These are phyloP conservation scores for Artemisiospiza belli DNA, from an alignment of 2,113 vertebrate species.

Conservation along the genomic window DNA sequence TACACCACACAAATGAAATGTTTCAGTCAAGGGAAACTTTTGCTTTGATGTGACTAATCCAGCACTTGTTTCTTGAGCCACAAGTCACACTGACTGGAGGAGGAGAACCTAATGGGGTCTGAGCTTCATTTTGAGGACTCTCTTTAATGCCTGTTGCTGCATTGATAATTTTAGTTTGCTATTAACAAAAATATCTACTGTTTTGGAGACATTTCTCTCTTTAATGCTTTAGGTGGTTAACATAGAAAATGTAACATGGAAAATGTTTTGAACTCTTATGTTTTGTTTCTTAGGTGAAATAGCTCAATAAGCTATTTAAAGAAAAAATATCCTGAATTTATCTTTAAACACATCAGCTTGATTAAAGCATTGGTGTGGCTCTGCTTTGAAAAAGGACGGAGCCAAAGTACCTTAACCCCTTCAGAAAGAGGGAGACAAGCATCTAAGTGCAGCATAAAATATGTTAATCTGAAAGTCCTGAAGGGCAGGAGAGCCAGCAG, in stretches of 20 bases:
- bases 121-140: constrained; percentile 15
- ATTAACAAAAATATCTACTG: neutral
- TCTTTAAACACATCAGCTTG: constrained; percentile 6
- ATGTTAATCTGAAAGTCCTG: neutral
- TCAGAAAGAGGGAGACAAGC: neutral
- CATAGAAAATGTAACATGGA: neutral
- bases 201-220: neutral
- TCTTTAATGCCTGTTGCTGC: constrained; percentile 33
- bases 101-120: constrained; percentile 11
- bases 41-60: constrained; percentile 2
- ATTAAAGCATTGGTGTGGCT: neutral
- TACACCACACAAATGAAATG: constrained; percentile 8
- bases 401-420: neutral
- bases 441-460: neutral
- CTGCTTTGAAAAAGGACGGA: neutral
- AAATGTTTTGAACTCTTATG: neutral
- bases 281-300: neutral
- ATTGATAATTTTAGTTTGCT: neutral
- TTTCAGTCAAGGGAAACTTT: constrained; percentile 7
- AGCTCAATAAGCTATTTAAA: neutral
- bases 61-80: neutral
- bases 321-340: neutral
- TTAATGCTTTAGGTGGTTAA: neutral
- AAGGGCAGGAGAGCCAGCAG: neutral
- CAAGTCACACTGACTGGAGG: constrained; percentile 6